A percentile compares a stretch with the other conserved stretches of the same genome.
These are phyloP conservation scores for Synergus laeviventris DNA, from an alignment of 2,888 invertebrate species.

Conservation along the genomic window DNA sequence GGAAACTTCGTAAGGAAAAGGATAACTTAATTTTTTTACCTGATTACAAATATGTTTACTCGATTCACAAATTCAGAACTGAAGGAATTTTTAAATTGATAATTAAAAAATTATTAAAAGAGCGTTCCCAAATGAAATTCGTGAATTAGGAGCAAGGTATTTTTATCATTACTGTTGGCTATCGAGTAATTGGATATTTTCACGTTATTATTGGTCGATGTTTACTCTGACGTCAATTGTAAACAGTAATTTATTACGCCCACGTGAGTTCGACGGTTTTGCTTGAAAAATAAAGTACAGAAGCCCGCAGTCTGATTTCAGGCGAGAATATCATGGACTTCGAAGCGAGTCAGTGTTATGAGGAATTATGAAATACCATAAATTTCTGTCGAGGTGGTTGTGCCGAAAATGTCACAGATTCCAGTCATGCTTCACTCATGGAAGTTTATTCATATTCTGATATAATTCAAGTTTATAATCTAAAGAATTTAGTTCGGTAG, in stretches of 20 bases:
- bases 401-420: slow-evolving; percentile 25
- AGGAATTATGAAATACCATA: slow-evolving; percentile 37
- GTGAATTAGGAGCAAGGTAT: slow-evolving; percentile 19
- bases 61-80: neutral
- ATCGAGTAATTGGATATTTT: slow-evolving; percentile 38
- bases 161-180: neutral
- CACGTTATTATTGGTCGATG: slow-evolving; percentile 61
- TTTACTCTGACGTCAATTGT: slow-evolving; percentile 62
- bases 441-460: neutral
- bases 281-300: slow-evolving; percentile 21
- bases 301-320: slow-evolving; percentile 10
- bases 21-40: no score
- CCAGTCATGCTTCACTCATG: slow-evolving; percentile 23
- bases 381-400: slow-evolving; percentile 28
- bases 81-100: no score
- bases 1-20: no score
- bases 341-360: slow-evolving; percentile 12
- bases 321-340: slow-evolving; percentile 21
- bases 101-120: neutral
- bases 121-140: neutral
- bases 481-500: neutral
- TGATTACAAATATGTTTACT: neutral
- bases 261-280: slow-evolving; percentile 45
- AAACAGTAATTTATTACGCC: slow-evolving; percentile 58
- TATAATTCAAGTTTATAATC: slow-evolving; percentile 1